Conservation (phyloP, 92 coral and sea anemone species). For the Paramuricea clavata region DNA sequence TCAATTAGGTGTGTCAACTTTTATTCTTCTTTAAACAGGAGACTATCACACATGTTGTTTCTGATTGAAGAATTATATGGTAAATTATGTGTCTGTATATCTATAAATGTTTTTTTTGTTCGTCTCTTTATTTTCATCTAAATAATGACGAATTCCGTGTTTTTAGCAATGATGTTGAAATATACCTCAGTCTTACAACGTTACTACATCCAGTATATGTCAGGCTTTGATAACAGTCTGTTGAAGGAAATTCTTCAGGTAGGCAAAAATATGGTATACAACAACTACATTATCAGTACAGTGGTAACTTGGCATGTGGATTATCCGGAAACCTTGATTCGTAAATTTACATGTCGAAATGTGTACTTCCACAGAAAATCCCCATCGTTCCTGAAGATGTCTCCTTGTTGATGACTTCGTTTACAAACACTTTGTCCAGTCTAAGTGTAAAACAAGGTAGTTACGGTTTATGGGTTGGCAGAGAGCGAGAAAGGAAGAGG, state of each 20-base stretch:
- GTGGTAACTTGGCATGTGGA: no score
- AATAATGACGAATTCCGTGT: background rate
- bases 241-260: conserved; percentile 97
- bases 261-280: no score
- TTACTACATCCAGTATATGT: conserved; percentile 90
- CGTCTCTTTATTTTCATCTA: background rate
- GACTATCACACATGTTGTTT: conserved; percentile 83
- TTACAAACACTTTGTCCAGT: conserved; percentile 82
- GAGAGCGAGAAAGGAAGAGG: background rate
- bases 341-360: background rate
- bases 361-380: conserved; percentile 78
- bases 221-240: conserved; percentile 88
- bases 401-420: conserved; percentile 94
- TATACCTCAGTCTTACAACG: conserved; percentile 93
- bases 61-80: conserved; percentile 91
- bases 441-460: conserved; percentile 95
- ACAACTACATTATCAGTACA: no score
- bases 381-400: conserved; percentile 96
- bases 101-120: background rate
- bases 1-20: background rate
- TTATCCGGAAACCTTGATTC: no score
- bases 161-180: conserved; percentile 88
- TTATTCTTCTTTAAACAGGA: conserved; percentile 51
- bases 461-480: background rate
- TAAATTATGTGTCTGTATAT: conserved; percentile 16